Base-by-base conservation (phyloP, 2,113 vertebrate species). In the Larimichthys crocea region DNA sequence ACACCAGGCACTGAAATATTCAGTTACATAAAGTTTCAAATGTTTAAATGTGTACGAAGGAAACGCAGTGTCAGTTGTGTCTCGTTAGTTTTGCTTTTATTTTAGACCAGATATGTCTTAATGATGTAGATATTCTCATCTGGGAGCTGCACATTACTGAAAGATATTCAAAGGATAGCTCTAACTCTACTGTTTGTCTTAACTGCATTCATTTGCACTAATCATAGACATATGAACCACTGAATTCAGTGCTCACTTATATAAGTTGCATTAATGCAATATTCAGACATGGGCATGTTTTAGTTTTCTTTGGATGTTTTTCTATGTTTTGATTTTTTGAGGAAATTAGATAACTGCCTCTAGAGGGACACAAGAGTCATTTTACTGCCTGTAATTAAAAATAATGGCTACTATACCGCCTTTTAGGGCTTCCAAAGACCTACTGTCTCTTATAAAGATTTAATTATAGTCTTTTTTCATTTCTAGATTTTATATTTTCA, bases 341-440 rank as follows among this genome's bases (percentile, higher is more conserved):
- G 42, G 42, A 65, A 19, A 48, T 63, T 53, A 61, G 16, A 3
- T 62, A 68, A 57, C 24, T 70, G 52, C 44, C 76, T 74, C 73
- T 77, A 75, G 62, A 63, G 69, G 5, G 81, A 82, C 57, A 62
- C 26, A 59, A 59, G 66, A 80, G 62, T 59, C 57, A 17, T 48
- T 48, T 52, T 61, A 50, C 17, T 50, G 4, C 22, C 29, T 22
- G 15, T 19, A 48, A 29, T 80, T 67, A 50, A 75, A 74, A 31
- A 22, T 62, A 1, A 2, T 69, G 26, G 1, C 31, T n/a, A 15
- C 24, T 31, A 46, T 10, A 8, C 8, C 26, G 29, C 35, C 35
- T 16, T 15, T 48, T 9, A 52, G 42, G 22, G 15, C 12, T 31
- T 59, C 22, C 20, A 48, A 67, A 61, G 24, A 60, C 8, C 2